Evolutionary conservation across 2,888 invertebrate genomes (phyloP).

Genomic region (Atethmia centrago): DNA sequence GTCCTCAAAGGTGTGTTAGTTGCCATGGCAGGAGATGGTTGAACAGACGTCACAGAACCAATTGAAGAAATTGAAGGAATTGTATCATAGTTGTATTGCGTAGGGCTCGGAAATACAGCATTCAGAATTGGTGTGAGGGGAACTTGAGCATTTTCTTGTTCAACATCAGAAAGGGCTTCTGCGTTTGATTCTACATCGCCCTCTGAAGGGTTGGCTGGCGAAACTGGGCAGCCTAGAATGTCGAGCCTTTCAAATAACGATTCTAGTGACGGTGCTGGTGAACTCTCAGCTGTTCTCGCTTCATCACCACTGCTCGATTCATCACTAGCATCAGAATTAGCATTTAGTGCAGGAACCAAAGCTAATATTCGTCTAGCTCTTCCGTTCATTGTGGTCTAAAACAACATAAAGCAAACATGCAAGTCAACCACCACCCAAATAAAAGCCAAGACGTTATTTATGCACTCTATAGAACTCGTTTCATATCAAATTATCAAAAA

Average conservation of each 20-base stretch:
- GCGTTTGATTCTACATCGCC: background rate
- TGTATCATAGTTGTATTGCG: conserved; percentile 5
- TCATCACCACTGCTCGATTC: conserved; percentile 11
- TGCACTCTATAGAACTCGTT: background rate
- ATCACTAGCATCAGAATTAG: conserved; percentile 1
- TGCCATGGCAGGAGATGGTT: background rate
- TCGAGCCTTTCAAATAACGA: conserved; percentile 5
- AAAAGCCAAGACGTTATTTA: background rate
- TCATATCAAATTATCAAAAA: background rate
- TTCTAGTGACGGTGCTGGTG: background rate
- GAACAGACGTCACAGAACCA: background rate
- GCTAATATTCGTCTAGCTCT: conserved; percentile 7
- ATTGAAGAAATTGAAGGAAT: conserved; percentile 3
- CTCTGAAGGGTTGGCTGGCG: background rate
- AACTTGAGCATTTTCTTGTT: background rate
- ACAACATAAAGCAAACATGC: background rate
- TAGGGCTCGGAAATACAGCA: conserved; percentile 1
- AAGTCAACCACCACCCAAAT: background rate
- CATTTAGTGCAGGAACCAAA: conserved; percentile 10
- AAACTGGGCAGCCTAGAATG: background rate
- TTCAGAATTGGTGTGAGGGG: conserved; percentile 7
- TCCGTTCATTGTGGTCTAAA: conserved; percentile 15
- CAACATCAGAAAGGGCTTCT: conserved; percentile 11
- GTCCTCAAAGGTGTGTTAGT: conserved; percentile 5
- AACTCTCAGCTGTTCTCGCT: background rate